Conservation (phyloP, 2,888 invertebrate species). For the Rhingia campestris region DNA sequence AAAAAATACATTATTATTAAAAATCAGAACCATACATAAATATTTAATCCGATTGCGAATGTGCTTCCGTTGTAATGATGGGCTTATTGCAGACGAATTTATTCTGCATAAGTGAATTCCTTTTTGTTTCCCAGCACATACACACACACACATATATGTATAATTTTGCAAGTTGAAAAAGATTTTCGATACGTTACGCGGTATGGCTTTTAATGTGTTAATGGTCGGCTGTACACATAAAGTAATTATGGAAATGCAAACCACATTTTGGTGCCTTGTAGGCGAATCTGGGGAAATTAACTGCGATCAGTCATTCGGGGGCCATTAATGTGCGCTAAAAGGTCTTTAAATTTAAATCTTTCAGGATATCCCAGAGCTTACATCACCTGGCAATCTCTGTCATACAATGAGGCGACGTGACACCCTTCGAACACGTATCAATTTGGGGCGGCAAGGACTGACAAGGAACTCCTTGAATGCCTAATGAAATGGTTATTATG, state of each 20-base stretch:
- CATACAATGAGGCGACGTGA: not conserved
- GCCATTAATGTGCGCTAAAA: conserved; percentile 18
- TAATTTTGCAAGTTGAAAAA: conserved; percentile 1
- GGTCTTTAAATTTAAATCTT: conserved; percentile 42
- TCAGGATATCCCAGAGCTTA: conserved; percentile 38
- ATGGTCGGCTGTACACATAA: conserved; percentile 30
- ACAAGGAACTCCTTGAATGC: conserved; percentile 13
- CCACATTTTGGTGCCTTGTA: conserved; percentile 25
- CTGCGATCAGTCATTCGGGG: conserved; percentile 38
- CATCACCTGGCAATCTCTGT: not conserved
- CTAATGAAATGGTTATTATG: conserved; percentile 33
- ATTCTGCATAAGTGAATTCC: conserved; percentile 36
- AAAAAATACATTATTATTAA: conserved; percentile 25
- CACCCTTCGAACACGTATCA: conserved; percentile 38
- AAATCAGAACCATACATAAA: conserved; percentile 38
- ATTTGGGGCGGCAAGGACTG: conserved; percentile 15
- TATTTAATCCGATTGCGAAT: conserved; percentile 54
- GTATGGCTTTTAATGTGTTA: conserved; percentile 44
- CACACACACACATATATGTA: too few species aligned
- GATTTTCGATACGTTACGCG: conserved; percentile 14
- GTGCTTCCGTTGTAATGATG: conserved; percentile 42
- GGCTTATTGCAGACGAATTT: conserved; percentile 46
- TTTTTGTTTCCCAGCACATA: not conserved
- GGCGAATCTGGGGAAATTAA: conserved; percentile 29
- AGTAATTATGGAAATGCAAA: conserved; percentile 50